phyloP scores from a whole-genome alignment of 2,888 invertebrate species.

The Pachymerium ferrugineum region DNA sequence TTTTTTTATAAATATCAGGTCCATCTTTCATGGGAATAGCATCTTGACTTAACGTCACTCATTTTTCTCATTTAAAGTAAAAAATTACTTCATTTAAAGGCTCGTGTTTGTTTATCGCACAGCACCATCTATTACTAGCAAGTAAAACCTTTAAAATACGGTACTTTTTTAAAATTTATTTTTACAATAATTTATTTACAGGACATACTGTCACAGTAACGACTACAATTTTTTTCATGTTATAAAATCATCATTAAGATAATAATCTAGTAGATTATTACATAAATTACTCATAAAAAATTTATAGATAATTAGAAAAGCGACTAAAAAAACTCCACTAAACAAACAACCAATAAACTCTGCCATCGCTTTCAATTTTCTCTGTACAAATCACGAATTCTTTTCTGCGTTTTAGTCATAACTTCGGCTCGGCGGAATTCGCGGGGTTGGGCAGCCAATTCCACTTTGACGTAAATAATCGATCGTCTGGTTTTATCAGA shows the following conservation, averaged over 20 bases:
- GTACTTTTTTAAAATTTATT: neutral
- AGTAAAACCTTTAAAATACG: too few relatives aligned
- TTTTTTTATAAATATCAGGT: neutral
- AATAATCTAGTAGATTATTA: neutral
- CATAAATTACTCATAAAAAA: constrained; percentile 4
- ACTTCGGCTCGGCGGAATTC: too few relatives aligned
- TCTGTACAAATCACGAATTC: neutral
- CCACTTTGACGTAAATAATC: too few relatives aligned
- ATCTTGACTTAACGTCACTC: constrained; percentile 25
- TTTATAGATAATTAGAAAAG: neutral
- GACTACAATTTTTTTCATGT: neutral
- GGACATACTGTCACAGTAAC: too few relatives aligned
- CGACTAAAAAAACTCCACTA: neutral
- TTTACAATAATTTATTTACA: neutral
- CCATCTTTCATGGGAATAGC: neutral
- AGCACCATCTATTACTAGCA: too few relatives aligned
- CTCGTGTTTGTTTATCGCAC: neutral
- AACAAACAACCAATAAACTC: neutral
- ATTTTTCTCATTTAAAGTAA: neutral
- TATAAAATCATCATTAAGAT: neutral
- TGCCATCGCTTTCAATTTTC: neutral
- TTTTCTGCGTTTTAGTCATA: neutral
- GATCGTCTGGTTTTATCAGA: too few relatives aligned
- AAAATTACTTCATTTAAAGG: neutral
- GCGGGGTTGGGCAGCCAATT: too few relatives aligned